Evolutionary conservation across 2,113 vertebrate species (phyloP), one percentile per base, ranked within the genome.

Genomic region (Trogon surrucura): DNA sequence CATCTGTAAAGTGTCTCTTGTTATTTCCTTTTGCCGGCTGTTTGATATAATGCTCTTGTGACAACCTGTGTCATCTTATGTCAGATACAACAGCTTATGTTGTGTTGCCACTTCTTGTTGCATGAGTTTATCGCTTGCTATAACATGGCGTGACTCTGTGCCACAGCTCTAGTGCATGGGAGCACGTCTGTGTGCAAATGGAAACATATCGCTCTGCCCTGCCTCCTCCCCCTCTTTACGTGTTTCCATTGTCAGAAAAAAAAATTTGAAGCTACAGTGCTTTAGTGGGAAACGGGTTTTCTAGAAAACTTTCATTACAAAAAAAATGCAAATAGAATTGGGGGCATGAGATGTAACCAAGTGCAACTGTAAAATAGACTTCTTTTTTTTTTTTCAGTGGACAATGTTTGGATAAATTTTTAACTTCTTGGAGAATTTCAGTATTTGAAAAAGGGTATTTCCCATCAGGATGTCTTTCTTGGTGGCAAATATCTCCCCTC

Each of bases 61-160:
- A 74, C 94, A 80, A 83, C 66, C 66, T 53, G 62, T 85, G 93
- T 67, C 95, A 54, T 27, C 86, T 77, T 4, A 8, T 64, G 80
- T 62, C 92, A 75, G 10, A 36, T 8, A 12, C n/a, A 56, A 8
- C n/a, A 60, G 71, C 83, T 51, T 10, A 20, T 0, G 0, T 34
- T 50, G 6, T n/a, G 67, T 34, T 73, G 27, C 71, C 56, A 57
- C 48, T 8, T 8, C 94, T 32, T 11, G 3, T 4, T 36, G 62
- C 6, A 30, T 3, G 4, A 13, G 30, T 54, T 72, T 25, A 15
- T 61, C 2, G 0, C 51, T 60, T 16, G 25, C 38, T 72, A 0
- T 83, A 72, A 44, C 27, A 1, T 2, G 19, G 38, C 0, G 0
- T 34, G 88, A 44, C 26, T 23, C 44, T 0, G 0, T 1, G 0